Evolutionary conservation across 1,140 invertebrate genomes (phyloP), one percentile per base, ranked within the genome.

Genomic region (Dicyema japonicum): DNA sequence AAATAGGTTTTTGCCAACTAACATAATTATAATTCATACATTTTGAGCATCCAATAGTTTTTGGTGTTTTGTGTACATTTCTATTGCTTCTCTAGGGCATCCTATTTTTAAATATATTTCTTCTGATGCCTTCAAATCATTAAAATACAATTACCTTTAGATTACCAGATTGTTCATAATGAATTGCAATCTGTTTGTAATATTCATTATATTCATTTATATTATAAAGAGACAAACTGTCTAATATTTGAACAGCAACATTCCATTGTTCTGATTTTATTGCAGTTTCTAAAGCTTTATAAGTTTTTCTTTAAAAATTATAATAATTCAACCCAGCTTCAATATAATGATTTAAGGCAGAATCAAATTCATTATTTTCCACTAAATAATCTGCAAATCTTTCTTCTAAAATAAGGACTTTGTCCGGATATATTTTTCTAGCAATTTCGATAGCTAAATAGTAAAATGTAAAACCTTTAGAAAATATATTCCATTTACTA

Each of bases 321-420:
- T 29, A 29, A 29, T 18, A 4, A 22, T 5, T 5, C 9, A 30
- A 64, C 23, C 76, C 76, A 15, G 78, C 74, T 50, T 90, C 78
- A 22, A 92, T 88, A 38, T 72, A 82, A 45, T 90, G 80, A 48
- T 72, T 75, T 17, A 88, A 80, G 9, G 82, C 82, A 4, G 74
- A 72, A 40, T 88, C 76, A 29, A 70, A 58, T 46, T 88, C 74
- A 35, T 76, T 69, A 32, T 61, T 61, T 4, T 59, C 47, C 3
- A 68, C 65, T 27, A 90, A 54, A 58, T 69, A 64, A 37, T 75
- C 66, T 2, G 76, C 85, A 80, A 82, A 92, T 43, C 72, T 64
- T 39, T 74, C 69, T 47, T 94, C 82, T 23, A 94, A 44, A 3
- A 54, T 48, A 0, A 78, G 72, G 4, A 94, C 80, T 34, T 74